Evolutionary conservation across 2,888 invertebrate genomes (phyloP), one percentile per base, ranked within the genome.

Genomic region (Norana najaformis): DNA sequence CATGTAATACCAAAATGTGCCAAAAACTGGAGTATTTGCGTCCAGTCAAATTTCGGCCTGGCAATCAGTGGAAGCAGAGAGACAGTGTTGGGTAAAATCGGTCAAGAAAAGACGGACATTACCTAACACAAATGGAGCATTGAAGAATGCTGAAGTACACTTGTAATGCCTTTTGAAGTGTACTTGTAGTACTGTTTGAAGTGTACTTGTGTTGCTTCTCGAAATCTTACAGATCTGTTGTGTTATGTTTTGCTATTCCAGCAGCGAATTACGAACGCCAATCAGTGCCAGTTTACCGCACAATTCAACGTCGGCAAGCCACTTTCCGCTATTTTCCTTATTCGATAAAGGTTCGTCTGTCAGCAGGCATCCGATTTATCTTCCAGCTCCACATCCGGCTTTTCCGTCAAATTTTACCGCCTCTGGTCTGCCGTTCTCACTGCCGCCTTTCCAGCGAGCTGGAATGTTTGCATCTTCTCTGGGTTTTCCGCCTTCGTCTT

Each of bases 381-480:
- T 85, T 85, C 85, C 85, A 36, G 85, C 85, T 35, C 36, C 85
- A 8, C 85, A 85, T 37, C 85, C 85, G 85, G 85, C 85, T 18
- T 85, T 36, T 23, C 36, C 85, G 20, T 85, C 36, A 35, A 85
- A 85, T 35, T 85, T 85, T 85, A 35, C 85, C 36, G 85, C 85
- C 37, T 85, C 85, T 5, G 37, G 85, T 36, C 85, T 85, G 23
- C 85, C 85, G 20, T 85, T 85, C 37, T 35, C 36, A 20, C 85
- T 85, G 35, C 85, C 85, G 30, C 85, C 85, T 85, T 85, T 85
- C 85, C 85, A 85, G 85, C 85, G 85, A 20, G 23, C 36, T 85
- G 85, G 85, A 85, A 85, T 85, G 85, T 37, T 85, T 36, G 85
- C 37, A 8, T 37, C 85, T 85, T 85, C 85, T 85, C 85, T 85